Base-by-base conservation (phyloP, 92 coral and sea anemone genomes). In the Meandrina meandrites region DNA sequence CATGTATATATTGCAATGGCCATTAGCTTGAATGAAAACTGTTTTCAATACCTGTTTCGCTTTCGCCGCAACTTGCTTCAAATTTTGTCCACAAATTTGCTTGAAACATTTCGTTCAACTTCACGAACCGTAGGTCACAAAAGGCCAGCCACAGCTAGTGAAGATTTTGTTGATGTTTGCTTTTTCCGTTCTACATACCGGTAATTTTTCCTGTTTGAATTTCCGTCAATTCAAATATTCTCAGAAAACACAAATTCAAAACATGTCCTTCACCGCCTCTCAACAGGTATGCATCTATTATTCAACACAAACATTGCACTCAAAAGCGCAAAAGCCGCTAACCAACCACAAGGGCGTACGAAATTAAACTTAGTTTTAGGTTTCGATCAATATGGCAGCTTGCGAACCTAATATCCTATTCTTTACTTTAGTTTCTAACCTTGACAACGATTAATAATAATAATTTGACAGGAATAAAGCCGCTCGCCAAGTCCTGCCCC, bases 261-360 rank as follows among this genome's bases (percentile, higher is more conserved):
- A 70, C 79, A 83, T 24, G 70, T 71, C 68, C 48, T 24, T 50
- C 51, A 32, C 24, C 18, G 56, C 53, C 19, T 74, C 56, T 24
- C 28, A 54, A 84, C 80, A 73, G 87, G 87, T 84, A 73, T 19
- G 12, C 27, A 84, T 84, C 10, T 37, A 84, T 84, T 84, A 84
- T 84, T 84, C 73, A 84, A 54, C 50, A 84, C 57, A 75, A 74
- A 74, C 81, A 84, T 54, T 22, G 21, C 37, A 13, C 24, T 19
- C 28, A 48, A 32, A 84, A 56, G 80, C 57, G 69, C n/a, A 74
- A 68, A 60, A 47, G 78, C 86, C 64, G 40, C 71, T 48, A 54
- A 17, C 80, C 80, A 84, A 83, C 80, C 87, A 83, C 79, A 56
- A 56, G 5, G 24, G 21, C n/a, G 62, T 32, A 3, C 50, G 28